Base-by-base conservation (phyloP, 2,888 invertebrate genomes). In the Hylaea fasciaria region DNA sequence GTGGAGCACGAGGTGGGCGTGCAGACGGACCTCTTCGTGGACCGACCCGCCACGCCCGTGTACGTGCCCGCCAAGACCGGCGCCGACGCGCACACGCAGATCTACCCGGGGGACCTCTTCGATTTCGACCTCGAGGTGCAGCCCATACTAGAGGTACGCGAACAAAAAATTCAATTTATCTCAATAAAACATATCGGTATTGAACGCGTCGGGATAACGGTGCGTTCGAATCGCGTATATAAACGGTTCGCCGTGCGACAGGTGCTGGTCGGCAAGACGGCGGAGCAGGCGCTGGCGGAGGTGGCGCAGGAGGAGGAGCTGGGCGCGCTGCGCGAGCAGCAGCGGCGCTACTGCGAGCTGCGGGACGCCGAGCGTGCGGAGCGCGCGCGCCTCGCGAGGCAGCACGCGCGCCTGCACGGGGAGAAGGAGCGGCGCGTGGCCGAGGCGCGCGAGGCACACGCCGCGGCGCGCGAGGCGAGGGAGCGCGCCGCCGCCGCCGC, bases 291-390 rank as follows among this genome's bases (percentile, higher is more conserved):
- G 47, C 91, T 98, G 72, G 94, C 96, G 12, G 98, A 98, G 86
- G 97, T 97, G 39, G 94, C 98, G 72, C 97, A 98, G 83, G 98
- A 98, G 83, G 98, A 98, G 86, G 98, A 98, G 87, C 91, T 98
- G 70, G 95, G 95, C 4, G 94, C 96, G 28, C 90, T 98, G 69
- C 93, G 96, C 61, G 95, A 95, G 78, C 97, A 97, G 81, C 97
- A 96, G 84, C 93, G 88, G 80, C 95, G 81, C 88, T 95, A 79
- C 96, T 66, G 76, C 66, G 92, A 92, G 82, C 91, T 96, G 67
- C 94, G 97, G 54, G 96, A 96, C 73, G 95, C 96, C 13, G 98
- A 98, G 85, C 94, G 96, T 64, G 96, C 96, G 1, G 98, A 98
- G 86, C 92, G 96, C 55, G 94, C 95, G 72, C 94, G 97, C 64